Percentiles rank a stretch among this genome's conserved stretches.
These are phyloP conservation scores for Premnoplex brunnescens DNA, from an alignment of 2,797 vertebrate species.

Conservation along the genomic window DNA sequence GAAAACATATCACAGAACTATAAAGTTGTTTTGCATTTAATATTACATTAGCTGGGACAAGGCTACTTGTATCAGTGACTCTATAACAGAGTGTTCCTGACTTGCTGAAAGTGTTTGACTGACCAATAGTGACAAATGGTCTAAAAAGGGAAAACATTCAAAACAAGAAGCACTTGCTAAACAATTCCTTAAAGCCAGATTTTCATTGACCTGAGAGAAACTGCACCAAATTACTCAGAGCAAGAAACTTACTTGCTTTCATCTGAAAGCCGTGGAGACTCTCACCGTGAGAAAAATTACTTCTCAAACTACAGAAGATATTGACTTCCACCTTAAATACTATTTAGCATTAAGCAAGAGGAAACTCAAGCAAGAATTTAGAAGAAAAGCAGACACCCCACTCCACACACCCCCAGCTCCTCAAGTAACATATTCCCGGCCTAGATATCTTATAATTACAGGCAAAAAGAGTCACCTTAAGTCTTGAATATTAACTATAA, in stretches of 20 bases:
- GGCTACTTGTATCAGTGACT: background rate
- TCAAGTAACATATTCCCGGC: background rate
- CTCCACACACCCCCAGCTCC: background rate
- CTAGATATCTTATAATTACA: background rate
- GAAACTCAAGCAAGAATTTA: background rate
- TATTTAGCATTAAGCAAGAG: background rate
- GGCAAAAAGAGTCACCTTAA: background rate
- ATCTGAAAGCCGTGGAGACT: background rate
- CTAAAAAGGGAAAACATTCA: constrained; percentile 7
- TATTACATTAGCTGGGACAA: constrained; percentile 52
- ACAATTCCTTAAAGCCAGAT: background rate
- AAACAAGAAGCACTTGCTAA: background rate
- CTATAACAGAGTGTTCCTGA: constrained; percentile 33
- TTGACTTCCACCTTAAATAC: background rate
- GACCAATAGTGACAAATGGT: background rate
- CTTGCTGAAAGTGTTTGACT: background rate
- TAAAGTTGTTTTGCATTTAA: constrained; percentile 22
- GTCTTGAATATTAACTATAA: background rate
- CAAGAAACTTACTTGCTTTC: background rate
- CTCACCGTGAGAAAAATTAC: background rate
- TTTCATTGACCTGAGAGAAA: background rate
- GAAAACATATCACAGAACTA: constrained; percentile 16
- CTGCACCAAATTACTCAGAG: background rate
- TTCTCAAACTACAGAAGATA: background rate
- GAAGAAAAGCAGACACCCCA: background rate